These are phyloP conservation scores for Takifugu rubripes DNA, from an alignment of 2,797 vertebrate genomes.

Conservation along the genomic window DNA sequence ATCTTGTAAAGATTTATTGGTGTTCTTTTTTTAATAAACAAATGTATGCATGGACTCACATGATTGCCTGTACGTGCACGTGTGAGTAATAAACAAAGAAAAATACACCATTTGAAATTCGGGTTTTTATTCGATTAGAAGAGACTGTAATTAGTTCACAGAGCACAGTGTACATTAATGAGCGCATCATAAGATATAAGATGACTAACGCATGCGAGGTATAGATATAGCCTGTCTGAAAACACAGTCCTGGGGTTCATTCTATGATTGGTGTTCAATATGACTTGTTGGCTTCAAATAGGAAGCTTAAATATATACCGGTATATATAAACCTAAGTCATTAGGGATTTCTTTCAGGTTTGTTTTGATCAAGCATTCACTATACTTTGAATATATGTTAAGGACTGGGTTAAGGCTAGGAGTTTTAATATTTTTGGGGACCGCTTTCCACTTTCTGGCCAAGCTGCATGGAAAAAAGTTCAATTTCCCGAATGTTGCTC, in stretches of 20 bases:
- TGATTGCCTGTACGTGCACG: too few species aligned
- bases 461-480: slow-evolving; percentile 9
- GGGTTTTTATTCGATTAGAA: slow-evolving; percentile 25
- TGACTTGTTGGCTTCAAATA: not conserved
- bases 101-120: slow-evolving; percentile 3
- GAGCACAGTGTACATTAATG: slow-evolving; percentile 7
- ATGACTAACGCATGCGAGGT: not conserved
- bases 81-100: not conserved
- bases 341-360: not conserved
- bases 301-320: not conserved
- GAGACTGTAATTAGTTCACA: not conserved
- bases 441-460: slow-evolving; percentile 25
- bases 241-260: too few species aligned
- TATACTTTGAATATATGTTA: not conserved
- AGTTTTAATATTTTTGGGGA: slow-evolving; percentile 20
- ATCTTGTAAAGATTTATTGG: too few species aligned
- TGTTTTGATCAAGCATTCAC: not conserved
- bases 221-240: too few species aligned
- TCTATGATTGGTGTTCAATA: not conserved
- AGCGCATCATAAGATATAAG: not conserved
- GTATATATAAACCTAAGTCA: not conserved
- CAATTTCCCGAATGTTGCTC: slow-evolving; percentile 37
- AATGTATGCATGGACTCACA: too few species aligned
- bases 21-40: too few species aligned
- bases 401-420: too few species aligned